Evolutionary conservation across 2,888 invertebrate species (phyloP), one percentile per base, ranked within the genome.

Genomic region (Dryadula phaetusa): DNA sequence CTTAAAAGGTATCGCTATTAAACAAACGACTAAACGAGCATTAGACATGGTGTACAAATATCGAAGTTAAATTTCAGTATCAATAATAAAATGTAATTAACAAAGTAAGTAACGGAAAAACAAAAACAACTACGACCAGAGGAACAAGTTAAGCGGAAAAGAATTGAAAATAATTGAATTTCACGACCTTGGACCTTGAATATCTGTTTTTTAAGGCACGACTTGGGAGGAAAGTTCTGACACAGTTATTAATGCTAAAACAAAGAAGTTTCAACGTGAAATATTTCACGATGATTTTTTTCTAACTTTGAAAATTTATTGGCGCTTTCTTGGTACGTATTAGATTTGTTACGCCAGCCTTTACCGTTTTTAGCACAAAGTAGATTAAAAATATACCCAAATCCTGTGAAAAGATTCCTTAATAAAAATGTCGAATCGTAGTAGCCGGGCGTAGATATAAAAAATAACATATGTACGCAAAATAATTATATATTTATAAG

Each of bases 221-320:
- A 52, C 49, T 49, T 49, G 25, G 28, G 49, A 28, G 10, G 28
- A 49, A 49, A 49, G n/a, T 49, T 49, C 49, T 28, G 49, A 49
- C 49, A 52, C 49, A 52, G 49, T 16, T 52, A 52, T 52, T 52
- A 52, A 52, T 28, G 49, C 28, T 52, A 52, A 52, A 52, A 28
- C 28, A 52, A 52, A 52, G n/a, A 25, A 25, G 25, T 25, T 49
- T n/a, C 25, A 25, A 49, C 49, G 25, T 22, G 22, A n/a, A 25
- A 49, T 49, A 49, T 49, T 49, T 25, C 25, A 49, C n/a, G 22
- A 14, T 7, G 25, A 49, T 49, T 25, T 49, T n/a, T 49, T 47
- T 25, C 22, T 49, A n/a, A 37, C 25, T 49, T 25, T 25, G 25
- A 1, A 25, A 49, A 49, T 49, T 49, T 25, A 25, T 7, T 14